These are phyloP conservation scores for Bubalus kerabau DNA, from an alignment of 2,113 vertebrate species.

Conservation along the genomic window DNA sequence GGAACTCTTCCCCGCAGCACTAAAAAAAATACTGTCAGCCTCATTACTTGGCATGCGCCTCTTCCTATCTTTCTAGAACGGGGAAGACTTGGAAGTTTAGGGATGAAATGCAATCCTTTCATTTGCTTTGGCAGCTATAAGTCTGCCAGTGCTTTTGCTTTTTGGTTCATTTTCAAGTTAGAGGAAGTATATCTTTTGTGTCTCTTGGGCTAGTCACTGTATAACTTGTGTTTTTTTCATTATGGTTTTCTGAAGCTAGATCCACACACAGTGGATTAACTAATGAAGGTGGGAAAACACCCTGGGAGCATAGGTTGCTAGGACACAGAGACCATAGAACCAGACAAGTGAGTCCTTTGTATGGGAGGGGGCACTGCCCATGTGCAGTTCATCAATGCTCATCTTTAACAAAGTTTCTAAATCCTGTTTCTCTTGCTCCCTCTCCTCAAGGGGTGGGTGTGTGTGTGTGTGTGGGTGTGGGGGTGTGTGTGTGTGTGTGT, in stretches of 20 bases:
- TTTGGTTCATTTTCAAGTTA: neutral
- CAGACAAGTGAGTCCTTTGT: neutral
- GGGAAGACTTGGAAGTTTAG: neutral
- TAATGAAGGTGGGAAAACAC: slow-evolving; percentile 13
- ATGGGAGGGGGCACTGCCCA: neutral
- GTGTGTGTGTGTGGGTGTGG: neutral
- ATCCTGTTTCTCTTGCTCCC: neutral
- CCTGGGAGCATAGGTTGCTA: neutral
- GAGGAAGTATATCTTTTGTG: neutral
- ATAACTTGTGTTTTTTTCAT: neutral
- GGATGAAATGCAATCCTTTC: slow-evolving; percentile 2
- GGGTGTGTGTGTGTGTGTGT: neutral
- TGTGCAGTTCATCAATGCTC: neutral
- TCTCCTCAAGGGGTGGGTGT: neutral
- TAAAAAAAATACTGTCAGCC: slow-evolving; percentile 29
- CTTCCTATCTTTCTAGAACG: neutral
- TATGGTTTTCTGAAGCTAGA: neutral
- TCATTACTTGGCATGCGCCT: neutral
- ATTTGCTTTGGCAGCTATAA: neutral
- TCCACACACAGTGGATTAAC: neutral
- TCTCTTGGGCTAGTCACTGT: neutral
- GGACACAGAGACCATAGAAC: neutral
- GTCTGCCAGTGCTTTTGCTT: neutral
- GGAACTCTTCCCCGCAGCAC: neutral
- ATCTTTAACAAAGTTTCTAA: slow-evolving; percentile 34